phyloP scores from a whole-genome alignment of 1,140 invertebrate genomes.

The Phthorimaea operculella region DNA sequence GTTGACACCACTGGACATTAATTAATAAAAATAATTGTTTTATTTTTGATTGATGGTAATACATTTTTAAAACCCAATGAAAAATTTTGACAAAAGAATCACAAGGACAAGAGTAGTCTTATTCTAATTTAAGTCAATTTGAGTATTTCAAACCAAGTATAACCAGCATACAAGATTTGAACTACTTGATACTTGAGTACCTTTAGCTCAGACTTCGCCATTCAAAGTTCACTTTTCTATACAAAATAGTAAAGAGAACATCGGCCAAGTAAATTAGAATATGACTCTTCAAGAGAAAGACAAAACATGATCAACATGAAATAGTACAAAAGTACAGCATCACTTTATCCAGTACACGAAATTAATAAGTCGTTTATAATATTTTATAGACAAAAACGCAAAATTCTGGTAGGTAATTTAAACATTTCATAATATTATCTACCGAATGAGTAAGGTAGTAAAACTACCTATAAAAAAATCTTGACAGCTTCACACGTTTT shows the following conservation, averaged over 20 bases:
- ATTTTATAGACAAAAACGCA: too few relatives aligned
- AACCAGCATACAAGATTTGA: constrained; percentile 35
- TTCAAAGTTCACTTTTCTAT: constrained; percentile 11
- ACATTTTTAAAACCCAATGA: constrained; percentile 41
- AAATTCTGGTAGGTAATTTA: too few relatives aligned
- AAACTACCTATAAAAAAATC: too few relatives aligned
- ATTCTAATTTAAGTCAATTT: constrained; percentile 2
- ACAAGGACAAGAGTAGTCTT: constrained; percentile 5
- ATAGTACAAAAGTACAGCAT: background rate
- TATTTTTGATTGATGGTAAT: background rate
- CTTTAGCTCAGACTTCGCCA: background rate
- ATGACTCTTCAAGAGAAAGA: background rate
- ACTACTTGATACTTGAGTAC: background rate
- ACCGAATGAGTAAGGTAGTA: too few relatives aligned
- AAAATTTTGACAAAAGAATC: constrained; percentile 30
- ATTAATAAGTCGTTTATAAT: background rate
- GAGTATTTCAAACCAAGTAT: constrained; percentile 30
- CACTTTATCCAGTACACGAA: background rate
- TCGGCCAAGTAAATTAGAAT: constrained; percentile 1
- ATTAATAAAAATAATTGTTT: constrained; percentile 4
- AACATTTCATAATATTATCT: too few relatives aligned
- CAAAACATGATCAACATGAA: background rate
- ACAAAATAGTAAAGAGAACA: constrained; percentile 37
- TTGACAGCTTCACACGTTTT: too few relatives aligned
- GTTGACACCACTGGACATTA: constrained; percentile 3